Conservation (phyloP, 2,113 vertebrate genomes). For the Triplophysa rosa region DNA sequence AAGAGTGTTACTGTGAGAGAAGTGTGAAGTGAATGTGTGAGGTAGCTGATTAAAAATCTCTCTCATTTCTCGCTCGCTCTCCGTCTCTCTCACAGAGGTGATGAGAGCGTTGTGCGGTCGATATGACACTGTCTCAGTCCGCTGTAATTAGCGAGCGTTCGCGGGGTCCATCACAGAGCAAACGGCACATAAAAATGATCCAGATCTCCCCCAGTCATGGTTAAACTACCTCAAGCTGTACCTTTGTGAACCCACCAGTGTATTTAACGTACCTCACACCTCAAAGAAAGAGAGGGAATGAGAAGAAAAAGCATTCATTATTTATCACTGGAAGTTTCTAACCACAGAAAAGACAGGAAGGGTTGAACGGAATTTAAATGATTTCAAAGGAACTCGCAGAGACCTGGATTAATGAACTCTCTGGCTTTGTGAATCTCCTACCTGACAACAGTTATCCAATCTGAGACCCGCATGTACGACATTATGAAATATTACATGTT, state of each 20-base stretch:
- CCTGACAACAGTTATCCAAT: slow-evolving; percentile 71
- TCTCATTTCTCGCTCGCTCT: slow-evolving; percentile 12
- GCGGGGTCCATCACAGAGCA: slow-evolving; percentile 46
- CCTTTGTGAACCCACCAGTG: slow-evolving; percentile 42
- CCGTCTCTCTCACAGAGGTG: slow-evolving; percentile 36
- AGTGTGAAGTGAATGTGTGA: slow-evolving; percentile 50
- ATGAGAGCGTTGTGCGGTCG: slow-evolving; percentile 52
- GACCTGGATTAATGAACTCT: slow-evolving; percentile 71
- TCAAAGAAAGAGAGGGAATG: slow-evolving; percentile 42
- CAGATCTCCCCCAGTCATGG: slow-evolving; percentile 44
- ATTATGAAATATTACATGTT: slow-evolving; percentile 79
- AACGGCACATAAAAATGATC: slow-evolving; percentile 58
- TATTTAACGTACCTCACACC: slow-evolving; percentile 51
- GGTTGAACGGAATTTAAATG: slow-evolving; percentile 62
- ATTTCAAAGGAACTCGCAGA: slow-evolving; percentile 63
- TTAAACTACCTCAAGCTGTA: slow-evolving; percentile 52
- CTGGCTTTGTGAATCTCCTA: slow-evolving; percentile 71
- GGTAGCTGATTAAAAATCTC: slow-evolving; percentile 51
- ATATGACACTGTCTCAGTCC: slow-evolving; percentile 45
- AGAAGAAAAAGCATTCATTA: slow-evolving; percentile 55
- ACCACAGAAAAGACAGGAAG: slow-evolving; percentile 39
- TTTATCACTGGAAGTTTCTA: slow-evolving; percentile 54
- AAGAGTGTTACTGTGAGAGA: slow-evolving; percentile 25
- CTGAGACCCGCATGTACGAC: slow-evolving; percentile 71
- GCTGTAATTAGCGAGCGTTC: slow-evolving; percentile 52